Percentiles rank a stretch among this genome's conserved stretches.
phyloP scores from a whole-genome alignment of 92 coral and sea anemone species.

The Parazoanthus swiftii region DNA sequence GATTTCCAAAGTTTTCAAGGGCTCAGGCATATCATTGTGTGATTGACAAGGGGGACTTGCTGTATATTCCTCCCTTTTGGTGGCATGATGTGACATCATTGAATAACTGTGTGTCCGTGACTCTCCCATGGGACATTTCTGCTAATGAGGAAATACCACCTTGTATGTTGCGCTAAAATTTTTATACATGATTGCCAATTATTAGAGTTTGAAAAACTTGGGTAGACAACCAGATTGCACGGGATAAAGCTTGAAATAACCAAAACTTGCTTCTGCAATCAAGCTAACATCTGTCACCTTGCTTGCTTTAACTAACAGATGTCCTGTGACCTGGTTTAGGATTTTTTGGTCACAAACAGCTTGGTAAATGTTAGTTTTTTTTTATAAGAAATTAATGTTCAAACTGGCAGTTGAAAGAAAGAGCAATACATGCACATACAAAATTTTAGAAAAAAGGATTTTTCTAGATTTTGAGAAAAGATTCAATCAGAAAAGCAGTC shows the following conservation, averaged over 20 bases:
- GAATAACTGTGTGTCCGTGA: constrained; percentile 60
- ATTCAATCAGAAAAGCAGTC: no score
- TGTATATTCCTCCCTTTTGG: constrained; percentile 68
- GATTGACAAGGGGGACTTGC: constrained; percentile 55
- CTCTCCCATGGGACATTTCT: constrained; percentile 60
- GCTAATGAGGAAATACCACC: constrained; percentile 51
- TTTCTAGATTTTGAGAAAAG: no score
- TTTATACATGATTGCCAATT: not conserved
- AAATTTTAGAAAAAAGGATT: no score
- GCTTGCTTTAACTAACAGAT: no score
- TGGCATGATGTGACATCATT: constrained; percentile 66
- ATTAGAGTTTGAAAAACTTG: not conserved
- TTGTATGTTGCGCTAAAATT: constrained; percentile 39
- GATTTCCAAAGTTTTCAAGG: constrained; percentile 51
- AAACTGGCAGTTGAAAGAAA: no score
- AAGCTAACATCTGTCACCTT: not conserved
- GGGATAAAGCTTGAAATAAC: not conserved
- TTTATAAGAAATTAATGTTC: no score
- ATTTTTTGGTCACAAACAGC: no score
- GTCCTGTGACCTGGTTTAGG: no score
- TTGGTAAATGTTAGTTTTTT: no score
- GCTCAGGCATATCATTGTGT: constrained; percentile 49
- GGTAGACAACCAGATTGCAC: not conserved
- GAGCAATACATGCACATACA: no score
- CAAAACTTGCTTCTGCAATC: not conserved